phyloP scores from a whole-genome alignment of 2,888 invertebrate genomes.

The Hypselothyrea guttata region DNA sequence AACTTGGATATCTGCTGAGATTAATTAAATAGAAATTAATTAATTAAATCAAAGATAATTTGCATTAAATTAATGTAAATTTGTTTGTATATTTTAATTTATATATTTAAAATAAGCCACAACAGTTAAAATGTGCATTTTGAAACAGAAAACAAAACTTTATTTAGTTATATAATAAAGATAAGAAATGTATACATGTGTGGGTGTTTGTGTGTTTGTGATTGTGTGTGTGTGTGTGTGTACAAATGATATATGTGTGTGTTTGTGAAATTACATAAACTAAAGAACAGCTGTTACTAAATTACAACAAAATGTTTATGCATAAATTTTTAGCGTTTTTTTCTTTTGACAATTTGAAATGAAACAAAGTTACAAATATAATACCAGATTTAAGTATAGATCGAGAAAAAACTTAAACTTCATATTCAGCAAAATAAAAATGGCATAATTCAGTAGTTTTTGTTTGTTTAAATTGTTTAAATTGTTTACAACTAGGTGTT shows the following conservation, averaged over 20 bases:
- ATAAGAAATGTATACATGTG: slow-evolving; percentile 19
- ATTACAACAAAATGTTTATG: slow-evolving; percentile 51
- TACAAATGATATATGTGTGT: slow-evolving; percentile 18
- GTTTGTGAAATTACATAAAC: slow-evolving; percentile 51
- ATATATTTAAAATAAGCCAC: slow-evolving; percentile 12
- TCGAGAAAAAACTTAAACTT: slow-evolving; percentile 1
- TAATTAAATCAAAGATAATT: background rate
- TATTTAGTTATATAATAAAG: slow-evolving; percentile 60
- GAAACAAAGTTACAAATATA: slow-evolving; percentile 33
- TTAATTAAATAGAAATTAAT: background rate
- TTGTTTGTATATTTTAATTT: no score
- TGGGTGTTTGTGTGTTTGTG: slow-evolving; percentile 23
- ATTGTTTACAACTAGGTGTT: slow-evolving; percentile 36
- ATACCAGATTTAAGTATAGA: slow-evolving; percentile 38
- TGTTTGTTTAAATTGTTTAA: no score
- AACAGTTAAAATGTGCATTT: slow-evolving; percentile 58
- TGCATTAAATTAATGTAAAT: no score
- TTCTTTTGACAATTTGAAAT: slow-evolving; percentile 7
- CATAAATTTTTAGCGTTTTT: no score
- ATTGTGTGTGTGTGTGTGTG: slow-evolving; percentile 17
- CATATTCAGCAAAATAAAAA: slow-evolving; percentile 16
- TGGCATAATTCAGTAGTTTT: slow-evolving; percentile 13
- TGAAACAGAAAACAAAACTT: slow-evolving; percentile 79
- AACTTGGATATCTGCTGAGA: slow-evolving; percentile 42
- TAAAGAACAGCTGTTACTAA: slow-evolving; percentile 34